Evolutionary conservation across 2,113 vertebrate genomes (phyloP).

Genomic region (Fulmarus glacialis): DNA sequence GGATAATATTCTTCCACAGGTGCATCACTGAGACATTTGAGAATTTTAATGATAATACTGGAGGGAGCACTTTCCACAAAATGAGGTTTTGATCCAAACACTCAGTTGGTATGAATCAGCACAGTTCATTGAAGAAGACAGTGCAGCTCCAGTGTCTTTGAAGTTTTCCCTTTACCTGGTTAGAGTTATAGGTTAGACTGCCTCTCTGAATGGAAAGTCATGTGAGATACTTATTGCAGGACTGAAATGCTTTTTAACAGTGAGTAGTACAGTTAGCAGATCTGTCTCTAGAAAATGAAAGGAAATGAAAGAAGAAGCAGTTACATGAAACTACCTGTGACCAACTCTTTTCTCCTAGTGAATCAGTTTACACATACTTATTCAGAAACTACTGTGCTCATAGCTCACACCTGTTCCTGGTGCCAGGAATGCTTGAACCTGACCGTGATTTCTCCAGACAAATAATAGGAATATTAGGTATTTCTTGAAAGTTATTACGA

Average conservation of each 20-base stretch:
- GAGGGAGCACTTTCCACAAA: neutral
- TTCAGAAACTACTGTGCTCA: neutral
- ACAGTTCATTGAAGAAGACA: neutral
- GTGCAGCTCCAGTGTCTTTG: neutral
- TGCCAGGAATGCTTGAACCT: neutral
- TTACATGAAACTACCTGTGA: neutral
- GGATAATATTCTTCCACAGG: neutral
- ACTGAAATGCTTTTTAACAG: neutral
- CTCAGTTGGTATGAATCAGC: neutral
- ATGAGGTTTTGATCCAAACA: neutral
- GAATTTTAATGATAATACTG: neutral
- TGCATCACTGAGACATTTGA: neutral
- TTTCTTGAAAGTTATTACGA: constrained; percentile 11
- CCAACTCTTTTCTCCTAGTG: neutral
- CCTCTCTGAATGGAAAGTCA: neutral
- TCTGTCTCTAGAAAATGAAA: neutral
- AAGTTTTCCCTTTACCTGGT: neutral
- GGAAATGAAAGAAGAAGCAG: constrained; percentile 20
- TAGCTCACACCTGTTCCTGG: neutral
- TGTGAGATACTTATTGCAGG: neutral
- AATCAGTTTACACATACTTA: constrained; percentile 26
- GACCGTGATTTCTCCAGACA: neutral
- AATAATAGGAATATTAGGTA: constrained; percentile 19
- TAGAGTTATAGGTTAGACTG: neutral
- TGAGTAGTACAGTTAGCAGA: neutral